Evolutionary conservation across 92 coral and sea anemone species (phyloP).

Genomic region (Montipora capitata): DNA sequence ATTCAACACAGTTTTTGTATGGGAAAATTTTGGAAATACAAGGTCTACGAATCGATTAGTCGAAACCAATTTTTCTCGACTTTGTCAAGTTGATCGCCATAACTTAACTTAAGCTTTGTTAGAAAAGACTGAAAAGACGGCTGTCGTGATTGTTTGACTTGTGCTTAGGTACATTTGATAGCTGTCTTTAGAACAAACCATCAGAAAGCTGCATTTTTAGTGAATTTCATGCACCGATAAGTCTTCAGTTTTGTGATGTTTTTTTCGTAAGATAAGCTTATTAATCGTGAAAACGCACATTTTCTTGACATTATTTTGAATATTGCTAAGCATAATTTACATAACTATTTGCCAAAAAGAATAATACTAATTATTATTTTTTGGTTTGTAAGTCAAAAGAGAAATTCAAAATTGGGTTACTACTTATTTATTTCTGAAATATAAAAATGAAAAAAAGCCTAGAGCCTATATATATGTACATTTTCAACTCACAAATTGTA

Average conservation of each 20-base stretch:
- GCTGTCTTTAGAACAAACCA: not conserved
- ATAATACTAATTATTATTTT: not conserved
- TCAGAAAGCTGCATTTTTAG: not conserved
- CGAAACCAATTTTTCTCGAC: not conserved
- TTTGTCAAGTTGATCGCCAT: not conserved
- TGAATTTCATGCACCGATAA: not conserved
- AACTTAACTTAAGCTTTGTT: too few species aligned
- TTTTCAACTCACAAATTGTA: not conserved
- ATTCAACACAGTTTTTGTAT: not conserved
- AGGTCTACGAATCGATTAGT: too few species aligned
- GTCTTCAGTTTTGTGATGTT: too few species aligned
- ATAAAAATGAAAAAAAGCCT: not conserved
- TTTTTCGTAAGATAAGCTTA: not conserved
- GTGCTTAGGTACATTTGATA: not conserved
- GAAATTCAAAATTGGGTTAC: not conserved
- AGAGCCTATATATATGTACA: not conserved
- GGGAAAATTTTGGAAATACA: not conserved
- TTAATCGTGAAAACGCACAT: too few species aligned
- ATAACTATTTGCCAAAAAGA: too few species aligned
- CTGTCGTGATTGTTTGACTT: slow-evolving; percentile 18
- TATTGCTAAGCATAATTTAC: not conserved
- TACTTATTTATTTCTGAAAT: not conserved
- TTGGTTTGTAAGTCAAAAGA: not conserved
- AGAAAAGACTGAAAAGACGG: not conserved
- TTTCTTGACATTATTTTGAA: not conserved